phyloP scores from a whole-genome alignment of 2,797 vertebrate genomes.

The Trachops cirrhosus region DNA sequence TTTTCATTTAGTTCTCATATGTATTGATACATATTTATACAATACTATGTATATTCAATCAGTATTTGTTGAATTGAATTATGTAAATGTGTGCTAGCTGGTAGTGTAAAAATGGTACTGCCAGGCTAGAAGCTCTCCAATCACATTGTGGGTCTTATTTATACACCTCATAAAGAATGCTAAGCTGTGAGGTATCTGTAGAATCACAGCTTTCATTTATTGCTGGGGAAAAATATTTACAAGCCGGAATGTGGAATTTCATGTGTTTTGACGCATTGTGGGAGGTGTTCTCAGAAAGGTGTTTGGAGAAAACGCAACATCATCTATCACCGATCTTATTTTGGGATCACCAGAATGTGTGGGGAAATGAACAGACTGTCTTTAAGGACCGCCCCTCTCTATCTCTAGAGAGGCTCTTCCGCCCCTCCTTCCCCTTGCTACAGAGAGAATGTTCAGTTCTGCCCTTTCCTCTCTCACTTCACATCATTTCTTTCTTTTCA shows the following conservation, averaged over 20 bases:
- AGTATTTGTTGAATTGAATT: constrained; percentile 52
- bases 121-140: background rate
- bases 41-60: constrained; percentile 39
- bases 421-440: background rate
- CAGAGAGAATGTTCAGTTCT: rapidly evolving
- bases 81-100: constrained; percentile 35
- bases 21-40: constrained; percentile 52
- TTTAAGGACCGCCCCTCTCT: background rate
- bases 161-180: constrained; percentile 11
- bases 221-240: constrained; percentile 28
- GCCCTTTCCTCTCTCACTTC: background rate
- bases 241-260: constrained; percentile 14
- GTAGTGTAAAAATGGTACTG: background rate
- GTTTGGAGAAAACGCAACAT: background rate
- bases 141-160: background rate
- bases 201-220: constrained; percentile 42
- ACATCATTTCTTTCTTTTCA: background rate
- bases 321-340: background rate
- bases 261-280: constrained; percentile 22
- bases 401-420: too few relatives aligned
- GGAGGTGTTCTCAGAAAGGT: constrained; percentile 42
- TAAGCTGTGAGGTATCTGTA: background rate
- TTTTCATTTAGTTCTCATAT: background rate
- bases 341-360: background rate
- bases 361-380: background rate